Conservation (phyloP, 35 echinoderm and acorn worm genomes). For the Eucidaris tribuloides region DNA sequence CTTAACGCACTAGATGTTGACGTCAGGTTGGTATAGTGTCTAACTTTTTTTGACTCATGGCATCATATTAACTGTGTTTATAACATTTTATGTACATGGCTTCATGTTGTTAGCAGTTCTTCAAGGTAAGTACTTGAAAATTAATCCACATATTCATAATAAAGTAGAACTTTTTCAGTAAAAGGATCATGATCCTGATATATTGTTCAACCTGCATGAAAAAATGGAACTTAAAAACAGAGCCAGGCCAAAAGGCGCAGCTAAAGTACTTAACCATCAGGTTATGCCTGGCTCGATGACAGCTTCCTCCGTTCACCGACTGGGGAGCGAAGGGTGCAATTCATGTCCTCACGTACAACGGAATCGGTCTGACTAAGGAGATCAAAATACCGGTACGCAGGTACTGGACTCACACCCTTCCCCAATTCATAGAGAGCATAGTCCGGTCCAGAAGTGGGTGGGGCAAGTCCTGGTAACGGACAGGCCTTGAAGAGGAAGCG, state of each 20-base stretch:
- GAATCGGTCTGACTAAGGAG: slow-evolving; percentile 84
- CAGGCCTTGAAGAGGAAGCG: slow-evolving; percentile 90
- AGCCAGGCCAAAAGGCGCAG: too few species aligned
- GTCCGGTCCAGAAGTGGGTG: slow-evolving; percentile 85
- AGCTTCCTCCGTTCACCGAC: slow-evolving; percentile 93
- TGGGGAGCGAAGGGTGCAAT: slow-evolving; percentile 70
- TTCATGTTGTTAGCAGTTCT: too few species aligned
- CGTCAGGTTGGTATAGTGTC: too few species aligned
- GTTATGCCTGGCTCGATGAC: slow-evolving; percentile 86
- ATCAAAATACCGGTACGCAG: slow-evolving; percentile 80
- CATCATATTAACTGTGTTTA: too few species aligned
- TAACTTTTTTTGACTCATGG: too few species aligned
- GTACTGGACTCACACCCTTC: slow-evolving; percentile 95
- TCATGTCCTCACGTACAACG: slow-evolving; percentile 86
- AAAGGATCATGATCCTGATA: too few species aligned
- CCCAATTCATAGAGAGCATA: slow-evolving; percentile 97
- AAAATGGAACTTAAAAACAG: too few species aligned
- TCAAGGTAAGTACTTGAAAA: too few species aligned
- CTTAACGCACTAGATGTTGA: too few species aligned
- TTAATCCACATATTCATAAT: too few species aligned
- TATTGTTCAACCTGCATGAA: too few species aligned
- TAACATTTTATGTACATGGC: too few species aligned
- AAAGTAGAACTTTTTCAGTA: background rate
- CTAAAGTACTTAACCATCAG: slow-evolving; percentile 55
- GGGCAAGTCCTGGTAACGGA: slow-evolving; percentile 78